These are phyloP conservation scores for Ormyrus labotus DNA, from an alignment of 2,888 invertebrate genomes.

Conservation along the genomic window DNA sequence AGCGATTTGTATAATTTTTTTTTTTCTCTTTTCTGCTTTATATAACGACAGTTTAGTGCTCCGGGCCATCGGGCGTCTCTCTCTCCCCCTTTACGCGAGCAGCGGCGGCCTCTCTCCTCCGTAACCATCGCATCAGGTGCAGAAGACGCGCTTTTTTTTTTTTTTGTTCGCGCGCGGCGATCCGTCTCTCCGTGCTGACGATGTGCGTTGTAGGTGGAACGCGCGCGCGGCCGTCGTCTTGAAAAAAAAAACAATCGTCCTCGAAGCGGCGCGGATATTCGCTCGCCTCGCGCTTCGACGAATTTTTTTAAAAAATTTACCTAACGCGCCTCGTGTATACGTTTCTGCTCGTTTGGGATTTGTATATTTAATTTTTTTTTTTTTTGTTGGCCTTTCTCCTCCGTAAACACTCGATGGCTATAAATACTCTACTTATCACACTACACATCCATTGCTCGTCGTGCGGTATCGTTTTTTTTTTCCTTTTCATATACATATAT, in stretches of 20 bases:
- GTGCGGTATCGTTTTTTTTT: slow-evolving; percentile 53
- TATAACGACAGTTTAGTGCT: slow-evolving; percentile 47
- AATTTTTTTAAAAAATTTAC: slow-evolving; percentile 18
- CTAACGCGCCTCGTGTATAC: neutral
- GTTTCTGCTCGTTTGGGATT: slow-evolving; percentile 47
- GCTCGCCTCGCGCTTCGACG: neutral
- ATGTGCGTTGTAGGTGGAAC: neutral
- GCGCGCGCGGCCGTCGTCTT: too few species aligned
- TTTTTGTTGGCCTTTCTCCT: slow-evolving; percentile 8
- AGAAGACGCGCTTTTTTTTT: neutral
- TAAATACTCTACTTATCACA: slow-evolving; percentile 61
- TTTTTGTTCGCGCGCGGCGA: neutral
- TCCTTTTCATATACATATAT: neutral
- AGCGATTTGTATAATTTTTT: slow-evolving; percentile 44
- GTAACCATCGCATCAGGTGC: too few species aligned
- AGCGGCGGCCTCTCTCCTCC: neutral
- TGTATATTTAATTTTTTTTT: slow-evolving; percentile 18
- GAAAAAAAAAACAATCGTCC: neutral
- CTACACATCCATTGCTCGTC: slow-evolving; percentile 65
- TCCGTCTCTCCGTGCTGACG: neutral
- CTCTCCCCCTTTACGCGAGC: neutral
- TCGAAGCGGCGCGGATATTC: neutral
- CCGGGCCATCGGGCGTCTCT: slow-evolving; percentile 11
- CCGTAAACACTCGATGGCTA: slow-evolving; percentile 52
- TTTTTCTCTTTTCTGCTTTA: neutral